Evolutionary conservation across 1,140 invertebrate species (phyloP).

Genomic region (Eurytemora carolleeae): DNA sequence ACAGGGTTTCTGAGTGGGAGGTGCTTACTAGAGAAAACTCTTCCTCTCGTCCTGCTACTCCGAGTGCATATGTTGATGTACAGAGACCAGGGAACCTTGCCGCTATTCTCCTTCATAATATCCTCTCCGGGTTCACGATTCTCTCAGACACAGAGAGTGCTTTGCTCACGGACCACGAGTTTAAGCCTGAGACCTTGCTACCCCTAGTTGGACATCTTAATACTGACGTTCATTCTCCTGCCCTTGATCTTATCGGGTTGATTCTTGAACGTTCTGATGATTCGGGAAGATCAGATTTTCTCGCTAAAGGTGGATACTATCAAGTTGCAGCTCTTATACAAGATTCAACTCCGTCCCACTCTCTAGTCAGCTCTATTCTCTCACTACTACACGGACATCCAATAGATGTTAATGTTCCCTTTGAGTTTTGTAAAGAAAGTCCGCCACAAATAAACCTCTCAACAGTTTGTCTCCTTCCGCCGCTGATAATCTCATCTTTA

Average conservation of each 20-base stretch:
- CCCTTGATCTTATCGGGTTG: neutral
- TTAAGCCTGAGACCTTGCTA: neutral
- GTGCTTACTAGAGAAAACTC: no score
- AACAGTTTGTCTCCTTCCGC: neutral
- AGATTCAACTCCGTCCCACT: neutral
- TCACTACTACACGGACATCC: neutral
- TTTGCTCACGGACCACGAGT: neutral
- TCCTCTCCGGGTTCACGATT: neutral
- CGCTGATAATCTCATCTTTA: neutral
- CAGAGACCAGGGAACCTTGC: neutral
- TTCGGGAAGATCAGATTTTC: neutral
- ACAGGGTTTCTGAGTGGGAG: neutral
- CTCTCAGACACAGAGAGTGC: neutral
- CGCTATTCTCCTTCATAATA: neutral
- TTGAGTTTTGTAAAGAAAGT: neutral
- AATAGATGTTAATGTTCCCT: neutral
- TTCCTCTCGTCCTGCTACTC: neutral
- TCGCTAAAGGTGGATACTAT: neutral
- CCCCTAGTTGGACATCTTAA: neutral
- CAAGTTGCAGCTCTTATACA: neutral
- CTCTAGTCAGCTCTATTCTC: neutral
- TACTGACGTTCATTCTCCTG: neutral
- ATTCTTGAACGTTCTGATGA: neutral
- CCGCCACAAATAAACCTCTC: neutral
- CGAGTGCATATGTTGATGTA: neutral